phyloP scores from a whole-genome alignment of 30 jellyfish, hydroid and myxozoan genomes.

The Chironex yamaguchii region DNA sequence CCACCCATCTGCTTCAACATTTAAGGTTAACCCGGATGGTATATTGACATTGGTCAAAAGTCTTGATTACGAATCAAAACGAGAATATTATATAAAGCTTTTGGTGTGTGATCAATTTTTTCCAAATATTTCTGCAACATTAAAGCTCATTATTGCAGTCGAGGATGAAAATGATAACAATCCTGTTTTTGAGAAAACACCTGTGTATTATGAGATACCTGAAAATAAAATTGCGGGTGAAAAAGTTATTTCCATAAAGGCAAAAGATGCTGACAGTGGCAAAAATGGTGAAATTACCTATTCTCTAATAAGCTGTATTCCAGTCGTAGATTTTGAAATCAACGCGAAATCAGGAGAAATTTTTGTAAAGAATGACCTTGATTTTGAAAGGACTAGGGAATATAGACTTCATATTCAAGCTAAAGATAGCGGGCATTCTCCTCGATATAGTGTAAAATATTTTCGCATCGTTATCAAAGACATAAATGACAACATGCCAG shows the following conservation, averaged over 20 bases:
- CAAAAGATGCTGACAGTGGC: neutral
- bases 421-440: neutral
- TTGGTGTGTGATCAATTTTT: neutral
- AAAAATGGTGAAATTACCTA: neutral
- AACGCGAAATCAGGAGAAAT: neutral
- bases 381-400: neutral
- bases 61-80: neutral
- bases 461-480: neutral
- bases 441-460: neutral
- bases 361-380: neutral
- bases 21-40: neutral
- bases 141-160: no score
- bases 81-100: neutral
- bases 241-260: neutral
- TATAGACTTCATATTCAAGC: neutral
- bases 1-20: neutral
- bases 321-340: neutral
- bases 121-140: neutral
- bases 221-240: neutral
- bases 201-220: neutral
- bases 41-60: no score
- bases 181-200: neutral
- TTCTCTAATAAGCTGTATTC: neutral
- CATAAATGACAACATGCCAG: slow-evolving; percentile 5
- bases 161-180: neutral